Evolutionary conservation across 2,888 invertebrate species (phyloP), one percentile per base, ranked within the genome.

Genomic region (Furcula furcula): DNA sequence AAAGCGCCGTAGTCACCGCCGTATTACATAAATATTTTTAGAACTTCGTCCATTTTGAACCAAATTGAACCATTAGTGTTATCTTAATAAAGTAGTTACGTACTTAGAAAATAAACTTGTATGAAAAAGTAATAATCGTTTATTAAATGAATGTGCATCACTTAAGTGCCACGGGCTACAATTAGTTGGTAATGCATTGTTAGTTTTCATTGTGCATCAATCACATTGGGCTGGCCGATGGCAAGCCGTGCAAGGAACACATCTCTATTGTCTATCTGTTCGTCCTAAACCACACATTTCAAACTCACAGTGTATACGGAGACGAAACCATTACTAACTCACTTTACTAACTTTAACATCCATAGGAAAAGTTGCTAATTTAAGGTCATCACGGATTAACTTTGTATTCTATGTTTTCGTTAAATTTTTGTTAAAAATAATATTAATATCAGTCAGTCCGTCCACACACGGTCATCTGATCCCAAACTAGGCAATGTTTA

Each of bases 271-370:
- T 85, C 86, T 86, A 79, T 86, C 85, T 85, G 86, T 85, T 79
- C 84, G 79, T 81, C 83, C 81, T 83, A 80, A 86, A 83, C 65
- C 53, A 78, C 81, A 84, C 78, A 63, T 78, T 84, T 84, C 78
- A 66, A 63, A 85, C 84, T 86, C 70, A 87, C 83, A 67, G 46
- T 55, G 62, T 45, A 53, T 42, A 65, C 72, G 55, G 65, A 70
- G 65, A 72, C 69, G 67, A 77, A 79, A 78, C 72, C 73, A 76
- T 70, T 78, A 86, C 84, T 88, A 87, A 87, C 65, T 80, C 87
- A 87, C 87, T 46, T 56, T 78, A 83, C 76, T 85, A 76, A 77
- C 43, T 33, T 39, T 52, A 34, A 26, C 9, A 7, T n/a, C n/a
- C n/a, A n/a, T 2, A 20, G 26, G 36, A 36, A 38, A 31, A 38